Conservation (phyloP, 2,888 invertebrate species). For the Xestoiulus laeticollis region DNA sequence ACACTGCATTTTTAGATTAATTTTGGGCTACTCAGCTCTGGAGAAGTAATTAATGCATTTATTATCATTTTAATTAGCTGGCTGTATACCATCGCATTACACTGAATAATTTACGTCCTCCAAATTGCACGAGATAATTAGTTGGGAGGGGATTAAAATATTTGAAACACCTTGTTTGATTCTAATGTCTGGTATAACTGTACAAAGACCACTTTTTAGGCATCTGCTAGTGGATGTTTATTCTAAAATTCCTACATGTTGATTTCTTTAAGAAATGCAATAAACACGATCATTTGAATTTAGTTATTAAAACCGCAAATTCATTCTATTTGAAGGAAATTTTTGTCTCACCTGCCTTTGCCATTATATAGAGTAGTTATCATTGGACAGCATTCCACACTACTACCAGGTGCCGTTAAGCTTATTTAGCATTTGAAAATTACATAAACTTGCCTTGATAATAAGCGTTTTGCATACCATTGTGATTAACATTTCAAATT, state of each 20-base stretch:
- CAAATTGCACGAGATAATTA: slow-evolving; percentile 3
- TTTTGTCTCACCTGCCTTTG: neutral
- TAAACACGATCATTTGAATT: neutral
- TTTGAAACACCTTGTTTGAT: neutral
- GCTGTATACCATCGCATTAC: neutral
- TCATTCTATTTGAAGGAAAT: neutral
- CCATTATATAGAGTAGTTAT: neutral
- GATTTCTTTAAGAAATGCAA: slow-evolving; percentile 14
- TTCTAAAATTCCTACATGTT: neutral
- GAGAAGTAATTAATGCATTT: neutral
- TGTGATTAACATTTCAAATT: too few species aligned
- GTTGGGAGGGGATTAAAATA: neutral
- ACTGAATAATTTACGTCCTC: neutral
- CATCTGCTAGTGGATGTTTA: neutral
- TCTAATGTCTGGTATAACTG: neutral
- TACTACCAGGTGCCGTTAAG: neutral
- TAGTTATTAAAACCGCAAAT: neutral
- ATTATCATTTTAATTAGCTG: neutral
- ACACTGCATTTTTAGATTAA: neutral
- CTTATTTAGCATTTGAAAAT: neutral
- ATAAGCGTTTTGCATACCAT: too few species aligned
- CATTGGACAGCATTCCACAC: neutral
- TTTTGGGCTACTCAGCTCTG: neutral
- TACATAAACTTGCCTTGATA: neutral
- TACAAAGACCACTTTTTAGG: neutral